These are phyloP conservation scores for Phengaris alcon DNA, from an alignment of 2,888 invertebrate genomes.

Conservation along the genomic window DNA sequence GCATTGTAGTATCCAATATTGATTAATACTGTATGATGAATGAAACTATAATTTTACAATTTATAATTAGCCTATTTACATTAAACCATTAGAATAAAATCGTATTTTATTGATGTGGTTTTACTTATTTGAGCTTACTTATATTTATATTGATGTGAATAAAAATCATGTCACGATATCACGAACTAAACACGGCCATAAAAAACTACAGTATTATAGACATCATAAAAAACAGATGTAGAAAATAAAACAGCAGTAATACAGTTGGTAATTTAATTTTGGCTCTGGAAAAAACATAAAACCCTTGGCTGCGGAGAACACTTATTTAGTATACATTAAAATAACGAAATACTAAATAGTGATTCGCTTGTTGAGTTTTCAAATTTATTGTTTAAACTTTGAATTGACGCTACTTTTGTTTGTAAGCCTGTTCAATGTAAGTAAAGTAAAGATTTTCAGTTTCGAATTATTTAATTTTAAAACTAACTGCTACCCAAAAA, in stretches of 20 bases:
- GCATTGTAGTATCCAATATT: no score
- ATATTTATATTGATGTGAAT: background rate
- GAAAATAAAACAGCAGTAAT: slow-evolving; percentile 22
- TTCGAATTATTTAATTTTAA: background rate
- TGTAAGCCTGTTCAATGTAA: background rate
- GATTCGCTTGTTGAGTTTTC: background rate
- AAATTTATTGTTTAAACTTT: slow-evolving; percentile 8
- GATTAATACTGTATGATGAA: no score
- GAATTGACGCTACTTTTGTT: background rate
- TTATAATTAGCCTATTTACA: no score
- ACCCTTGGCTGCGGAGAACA: slow-evolving; percentile 2
- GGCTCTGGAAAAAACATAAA: slow-evolving; percentile 23
- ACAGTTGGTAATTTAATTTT: slow-evolving; percentile 18
- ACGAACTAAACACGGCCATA: slow-evolving; percentile 10
- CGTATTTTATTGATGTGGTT: background rate
- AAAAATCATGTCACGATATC: slow-evolving; percentile 18
- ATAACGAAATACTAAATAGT: slow-evolving; percentile 6
- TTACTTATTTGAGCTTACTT: background rate
- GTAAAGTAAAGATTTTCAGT: background rate
- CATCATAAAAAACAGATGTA: slow-evolving; percentile 23
- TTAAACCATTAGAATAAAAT: no score
- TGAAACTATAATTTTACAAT: no score
- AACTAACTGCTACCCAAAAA: background rate
- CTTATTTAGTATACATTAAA: slow-evolving; percentile 18
- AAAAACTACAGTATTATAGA: slow-evolving; percentile 16